Conservation (phyloP, 1,140 invertebrate genomes). For the Drosophila tristis region DNA sequence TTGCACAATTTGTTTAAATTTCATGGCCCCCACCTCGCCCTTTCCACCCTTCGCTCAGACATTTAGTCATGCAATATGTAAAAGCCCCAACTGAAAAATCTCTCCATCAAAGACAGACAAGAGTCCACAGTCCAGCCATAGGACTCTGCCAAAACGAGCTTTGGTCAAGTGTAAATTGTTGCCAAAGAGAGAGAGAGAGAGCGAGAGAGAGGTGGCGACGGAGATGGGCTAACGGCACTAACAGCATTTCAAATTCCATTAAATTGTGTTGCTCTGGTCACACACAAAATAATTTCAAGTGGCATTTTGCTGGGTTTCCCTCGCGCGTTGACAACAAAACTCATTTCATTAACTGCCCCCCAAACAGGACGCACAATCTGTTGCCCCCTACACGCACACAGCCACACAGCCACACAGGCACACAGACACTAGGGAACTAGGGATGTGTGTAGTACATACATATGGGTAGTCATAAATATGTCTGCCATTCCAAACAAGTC, state of each 20-base stretch:
- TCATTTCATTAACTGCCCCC: constrained; percentile 77
- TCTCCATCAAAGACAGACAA: constrained; percentile 47
- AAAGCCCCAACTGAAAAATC: constrained; percentile 27
- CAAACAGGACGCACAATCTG: constrained; percentile 70
- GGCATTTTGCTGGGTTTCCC: constrained; percentile 34
- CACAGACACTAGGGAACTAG: background rate
- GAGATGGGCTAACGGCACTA: background rate
- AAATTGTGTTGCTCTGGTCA: constrained; percentile 72
- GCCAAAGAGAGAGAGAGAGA: constrained; percentile 12
- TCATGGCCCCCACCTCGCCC: constrained; percentile 35
- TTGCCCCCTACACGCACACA: constrained; percentile 38
- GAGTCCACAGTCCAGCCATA: background rate
- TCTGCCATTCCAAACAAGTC: constrained; percentile 41
- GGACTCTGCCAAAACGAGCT: constrained; percentile 21
- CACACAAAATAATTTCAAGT: constrained; percentile 58
- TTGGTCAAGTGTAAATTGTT: constrained; percentile 66
- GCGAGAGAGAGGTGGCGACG: background rate
- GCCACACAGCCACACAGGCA: background rate
- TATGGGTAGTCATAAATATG: constrained; percentile 68
- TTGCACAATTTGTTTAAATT: constrained; percentile 78
- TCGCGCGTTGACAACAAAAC: constrained; percentile 57
- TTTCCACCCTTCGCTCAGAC: constrained; percentile 38
- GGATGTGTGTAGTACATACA: background rate
- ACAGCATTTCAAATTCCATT: constrained; percentile 77
- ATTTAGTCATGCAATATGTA: constrained; percentile 64